A percentile compares a stretch with the other conserved stretches of the same genome.
Conservation (phyloP, 2,113 vertebrate species). For the Macquaria australasica region DNA sequence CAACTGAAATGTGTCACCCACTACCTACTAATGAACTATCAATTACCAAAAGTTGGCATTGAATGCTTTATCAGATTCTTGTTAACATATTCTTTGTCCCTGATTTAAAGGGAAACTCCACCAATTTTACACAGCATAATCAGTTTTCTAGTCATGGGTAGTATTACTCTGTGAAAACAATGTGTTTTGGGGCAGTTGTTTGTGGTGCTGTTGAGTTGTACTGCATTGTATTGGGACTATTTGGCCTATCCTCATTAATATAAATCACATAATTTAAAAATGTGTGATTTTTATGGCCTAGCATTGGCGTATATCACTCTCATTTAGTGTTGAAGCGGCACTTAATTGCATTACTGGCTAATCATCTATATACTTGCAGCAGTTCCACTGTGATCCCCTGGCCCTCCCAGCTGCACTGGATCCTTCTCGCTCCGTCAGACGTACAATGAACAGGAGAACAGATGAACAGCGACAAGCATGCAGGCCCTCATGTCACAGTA, state of each 20-base stretch:
- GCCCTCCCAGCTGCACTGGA: constrained; percentile 12
- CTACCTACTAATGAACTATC: background rate
- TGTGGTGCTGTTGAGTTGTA: background rate
- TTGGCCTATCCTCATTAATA: background rate
- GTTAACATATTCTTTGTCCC: background rate
- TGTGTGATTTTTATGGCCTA: background rate
- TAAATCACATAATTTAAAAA: background rate
- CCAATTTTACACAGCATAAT: background rate
- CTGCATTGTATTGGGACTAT: background rate
- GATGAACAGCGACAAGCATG: constrained; percentile 34
- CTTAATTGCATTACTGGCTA: constrained; percentile 2
- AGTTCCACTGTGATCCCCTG: background rate
- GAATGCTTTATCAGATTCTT: background rate
- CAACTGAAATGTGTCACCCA: background rate
- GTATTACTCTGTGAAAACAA: background rate
- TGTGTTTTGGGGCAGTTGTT: background rate
- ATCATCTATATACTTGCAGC: constrained; percentile 8
- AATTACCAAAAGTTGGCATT: background rate
- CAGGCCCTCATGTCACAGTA: constrained; percentile 25
- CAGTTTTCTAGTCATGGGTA: background rate
- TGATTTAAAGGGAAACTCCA: constrained; percentile 9
- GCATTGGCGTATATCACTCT: background rate
- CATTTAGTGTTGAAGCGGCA: background rate
- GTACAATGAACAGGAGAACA: constrained; percentile 23
- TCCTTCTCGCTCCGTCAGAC: constrained; percentile 5